phyloP scores from a whole-genome alignment of 2,113 vertebrate species.

The Arenaria interpres region DNA sequence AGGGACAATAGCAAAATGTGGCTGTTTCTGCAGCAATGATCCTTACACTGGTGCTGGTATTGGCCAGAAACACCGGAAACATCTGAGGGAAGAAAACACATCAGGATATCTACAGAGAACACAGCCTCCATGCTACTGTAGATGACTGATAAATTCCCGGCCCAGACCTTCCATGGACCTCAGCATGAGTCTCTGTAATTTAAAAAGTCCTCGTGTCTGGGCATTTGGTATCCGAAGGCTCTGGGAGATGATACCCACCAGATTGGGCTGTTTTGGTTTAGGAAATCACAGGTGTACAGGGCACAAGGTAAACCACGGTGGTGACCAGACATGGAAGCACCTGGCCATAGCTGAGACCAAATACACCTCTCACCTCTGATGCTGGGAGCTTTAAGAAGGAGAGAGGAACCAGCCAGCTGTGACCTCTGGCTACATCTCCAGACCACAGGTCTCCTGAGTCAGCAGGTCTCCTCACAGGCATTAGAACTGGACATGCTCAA shows the following conservation, averaged over 20 bases:
- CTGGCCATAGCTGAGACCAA: neutral
- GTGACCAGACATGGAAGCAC: accelerated
- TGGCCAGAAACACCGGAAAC: neutral
- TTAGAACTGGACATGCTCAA: neutral
- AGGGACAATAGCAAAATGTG: neutral
- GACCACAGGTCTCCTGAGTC: neutral
- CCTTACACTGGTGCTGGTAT: accelerated
- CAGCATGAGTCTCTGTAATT: neutral
- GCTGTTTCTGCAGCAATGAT: neutral
- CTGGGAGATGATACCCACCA: neutral
- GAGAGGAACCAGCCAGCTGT: neutral
- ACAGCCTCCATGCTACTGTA: neutral
- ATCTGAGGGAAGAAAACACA: neutral
- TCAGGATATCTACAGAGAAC: neutral
- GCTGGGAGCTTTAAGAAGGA: neutral
- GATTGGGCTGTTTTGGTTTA: neutral
- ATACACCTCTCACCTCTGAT: neutral
- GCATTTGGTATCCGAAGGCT: neutral
- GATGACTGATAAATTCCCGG: neutral
- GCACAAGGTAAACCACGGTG: accelerated
- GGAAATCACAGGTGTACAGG: neutral
- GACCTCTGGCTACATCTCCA: neutral
- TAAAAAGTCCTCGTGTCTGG: neutral
- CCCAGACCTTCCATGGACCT: neutral
- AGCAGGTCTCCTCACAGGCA: accelerated